phyloP scores from a whole-genome alignment of 2,797 vertebrate species.

The Pelobates cultripes region DNA sequence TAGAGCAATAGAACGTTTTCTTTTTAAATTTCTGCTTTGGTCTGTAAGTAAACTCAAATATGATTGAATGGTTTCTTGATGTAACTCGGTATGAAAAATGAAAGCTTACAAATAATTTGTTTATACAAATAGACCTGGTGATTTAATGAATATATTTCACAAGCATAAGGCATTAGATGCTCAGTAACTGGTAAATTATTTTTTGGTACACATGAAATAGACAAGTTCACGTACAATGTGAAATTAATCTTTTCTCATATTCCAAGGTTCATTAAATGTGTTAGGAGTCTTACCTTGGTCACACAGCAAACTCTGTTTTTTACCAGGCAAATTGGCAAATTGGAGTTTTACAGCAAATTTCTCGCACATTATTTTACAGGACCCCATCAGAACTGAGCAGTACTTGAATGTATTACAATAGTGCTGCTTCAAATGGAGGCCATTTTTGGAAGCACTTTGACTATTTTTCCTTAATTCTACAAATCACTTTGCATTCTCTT shows the following conservation, averaged over 20 bases:
- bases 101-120: neutral
- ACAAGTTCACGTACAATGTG: constrained; percentile 1
- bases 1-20: neutral
- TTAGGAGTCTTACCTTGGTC: too few species aligned
- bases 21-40: neutral
- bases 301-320: too few species aligned
- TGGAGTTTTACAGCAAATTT: too few species aligned
- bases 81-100: constrained; percentile 4
- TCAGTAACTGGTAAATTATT: constrained; percentile 1
- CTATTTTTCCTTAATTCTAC: too few species aligned
- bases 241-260: constrained; percentile 12
- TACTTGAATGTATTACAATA: too few species aligned
- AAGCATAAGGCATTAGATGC: neutral
- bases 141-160: constrained; percentile 8
- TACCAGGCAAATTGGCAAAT: too few species aligned
- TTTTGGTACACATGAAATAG: neutral
- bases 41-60: neutral
- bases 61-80: neutral
- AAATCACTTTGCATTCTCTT: too few species aligned
- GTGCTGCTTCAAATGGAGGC: too few species aligned
- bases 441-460: too few species aligned
- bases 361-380: too few species aligned
- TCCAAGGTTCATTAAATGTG: neutral
- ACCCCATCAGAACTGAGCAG: too few species aligned
- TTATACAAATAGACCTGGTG: neutral